These are phyloP conservation scores for Campylomormyrus tamandua DNA, from an alignment of 2,113 vertebrate genomes.

Conservation along the genomic window DNA sequence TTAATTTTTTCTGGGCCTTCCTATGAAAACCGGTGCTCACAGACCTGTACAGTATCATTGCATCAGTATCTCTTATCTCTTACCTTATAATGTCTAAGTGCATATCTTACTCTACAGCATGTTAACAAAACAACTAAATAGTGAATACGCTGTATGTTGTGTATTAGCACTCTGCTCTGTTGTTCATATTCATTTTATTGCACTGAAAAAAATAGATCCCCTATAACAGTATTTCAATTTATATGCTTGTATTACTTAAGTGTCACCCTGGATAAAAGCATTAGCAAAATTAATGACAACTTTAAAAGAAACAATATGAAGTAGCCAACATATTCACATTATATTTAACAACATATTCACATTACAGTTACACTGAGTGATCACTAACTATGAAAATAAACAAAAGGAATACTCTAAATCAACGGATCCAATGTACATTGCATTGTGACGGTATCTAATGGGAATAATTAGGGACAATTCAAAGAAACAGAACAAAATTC, in stretches of 20 bases:
- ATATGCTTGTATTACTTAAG: constrained; percentile 6
- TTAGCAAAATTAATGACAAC: constrained; percentile 41
- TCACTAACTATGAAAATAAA: constrained; percentile 59
- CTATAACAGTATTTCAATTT: constrained; percentile 26
- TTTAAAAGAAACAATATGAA: constrained; percentile 41
- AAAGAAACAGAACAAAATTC: constrained; percentile 51
- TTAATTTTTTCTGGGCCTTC: constrained; percentile 25
- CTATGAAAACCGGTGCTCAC: constrained; percentile 51
- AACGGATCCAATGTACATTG: constrained; percentile 38
- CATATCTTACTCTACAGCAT: constrained; percentile 43
- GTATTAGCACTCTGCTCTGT: constrained; percentile 32
- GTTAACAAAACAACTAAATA: constrained; percentile 13
- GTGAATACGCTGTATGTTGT: neutral
- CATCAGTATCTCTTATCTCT: constrained; percentile 49
- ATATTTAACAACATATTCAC: constrained; percentile 49
- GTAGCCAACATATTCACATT: constrained; percentile 59
- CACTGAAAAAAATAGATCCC: neutral
- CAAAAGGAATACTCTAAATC: constrained; percentile 27
- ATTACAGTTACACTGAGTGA: constrained; percentile 53
- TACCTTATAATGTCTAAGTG: constrained; percentile 38
- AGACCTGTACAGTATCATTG: constrained; percentile 58
- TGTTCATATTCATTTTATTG: neutral
- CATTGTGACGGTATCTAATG: constrained; percentile 53
- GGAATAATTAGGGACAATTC: constrained; percentile 52
- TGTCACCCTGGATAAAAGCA: constrained; percentile 42